Base-by-base conservation (phyloP, 1,140 invertebrate species). In the Drosophila tani region DNA sequence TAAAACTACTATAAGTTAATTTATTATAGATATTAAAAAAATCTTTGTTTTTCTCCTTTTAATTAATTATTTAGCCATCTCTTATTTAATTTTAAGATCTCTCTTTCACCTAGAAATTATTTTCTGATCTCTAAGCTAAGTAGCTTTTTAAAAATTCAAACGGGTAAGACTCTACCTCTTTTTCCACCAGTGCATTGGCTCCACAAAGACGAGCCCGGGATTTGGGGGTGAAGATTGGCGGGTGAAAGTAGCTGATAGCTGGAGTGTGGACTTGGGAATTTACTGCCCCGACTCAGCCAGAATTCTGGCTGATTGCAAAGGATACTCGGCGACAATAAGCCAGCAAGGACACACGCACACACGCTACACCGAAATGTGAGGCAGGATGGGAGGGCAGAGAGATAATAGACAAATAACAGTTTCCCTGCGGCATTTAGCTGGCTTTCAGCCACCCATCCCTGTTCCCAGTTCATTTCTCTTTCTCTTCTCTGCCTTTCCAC, bases 351-450 rank as follows among this genome's bases (percentile, higher is more conserved):
- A 71, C 62, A 66, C 55, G 58, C 66, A 63, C 68, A 59, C 51
- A 41, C 50, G 47, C 56, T 56, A 47, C 59, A 50, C 69, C 43
- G 51, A 68, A 75, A 65, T 38, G 47, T 47, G 45, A 19, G 49
- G 51, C 62, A 45, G 47, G 63, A 62, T 82, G 81, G 67, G 81
- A 74, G 76, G 79, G 85, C 75, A 74, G 79, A 82, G 79, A 82
- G 75, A 90, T 91, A 90, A 90, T 91, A 82, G 85, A 90, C 85
- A 90, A 90, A 90, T 91, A 90, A 91, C 78, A 85, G 82, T 90
- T 90, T 84, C 86, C 85, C 83, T 86, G 79, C 74, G 83, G 83
- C 83, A 82, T 87, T 86, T 82, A 86, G 83, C 79, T 81, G 78
- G 45, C 81, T 79, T 63, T 82, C 65, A 32, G 40, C 64, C 68